Evolutionary conservation across 2,888 invertebrate genomes (phyloP).

Genomic region (Sisyra terminalis): DNA sequence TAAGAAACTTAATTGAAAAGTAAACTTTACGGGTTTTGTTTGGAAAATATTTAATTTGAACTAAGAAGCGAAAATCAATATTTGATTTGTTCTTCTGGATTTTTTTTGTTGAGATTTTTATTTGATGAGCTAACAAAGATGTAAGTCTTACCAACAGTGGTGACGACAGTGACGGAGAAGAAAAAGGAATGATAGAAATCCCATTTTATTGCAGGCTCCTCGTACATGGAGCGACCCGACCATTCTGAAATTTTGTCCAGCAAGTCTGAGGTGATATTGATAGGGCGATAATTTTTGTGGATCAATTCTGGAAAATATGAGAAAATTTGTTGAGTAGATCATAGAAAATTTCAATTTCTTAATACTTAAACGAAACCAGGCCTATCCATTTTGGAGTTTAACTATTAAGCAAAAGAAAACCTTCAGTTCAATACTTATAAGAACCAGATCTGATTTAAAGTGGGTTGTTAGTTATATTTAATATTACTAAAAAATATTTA

Average conservation of each 20-base stretch:
- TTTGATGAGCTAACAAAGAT: constrained; percentile 2
- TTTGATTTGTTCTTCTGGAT: no score
- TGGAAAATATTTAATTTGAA: background rate
- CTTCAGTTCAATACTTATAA: no score
- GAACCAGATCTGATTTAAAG: no score
- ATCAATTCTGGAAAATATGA: constrained; percentile 41
- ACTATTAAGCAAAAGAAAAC: no score
- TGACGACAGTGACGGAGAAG: constrained; percentile 81
- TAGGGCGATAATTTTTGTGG: constrained; percentile 37
- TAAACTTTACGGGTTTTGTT: background rate
- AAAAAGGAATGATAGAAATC: constrained; percentile 84
- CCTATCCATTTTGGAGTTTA: no score
- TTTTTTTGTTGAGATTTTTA: no score
- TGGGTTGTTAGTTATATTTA: no score
- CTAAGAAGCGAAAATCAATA: background rate
- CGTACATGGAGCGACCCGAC: constrained; percentile 57
- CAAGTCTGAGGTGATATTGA: constrained; percentile 25
- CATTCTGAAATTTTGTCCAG: constrained; percentile 47
- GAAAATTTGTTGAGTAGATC: no score
- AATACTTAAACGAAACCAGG: no score
- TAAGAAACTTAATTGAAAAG: constrained; percentile 2
- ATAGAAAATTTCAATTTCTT: no score
- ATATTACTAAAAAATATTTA: no score
- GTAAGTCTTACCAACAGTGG: constrained; percentile 68
- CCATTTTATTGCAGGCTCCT: constrained; percentile 53